Evolutionary conservation across 2,113 vertebrate species (phyloP).

Genomic region (Gobiocypris rarus): DNA sequence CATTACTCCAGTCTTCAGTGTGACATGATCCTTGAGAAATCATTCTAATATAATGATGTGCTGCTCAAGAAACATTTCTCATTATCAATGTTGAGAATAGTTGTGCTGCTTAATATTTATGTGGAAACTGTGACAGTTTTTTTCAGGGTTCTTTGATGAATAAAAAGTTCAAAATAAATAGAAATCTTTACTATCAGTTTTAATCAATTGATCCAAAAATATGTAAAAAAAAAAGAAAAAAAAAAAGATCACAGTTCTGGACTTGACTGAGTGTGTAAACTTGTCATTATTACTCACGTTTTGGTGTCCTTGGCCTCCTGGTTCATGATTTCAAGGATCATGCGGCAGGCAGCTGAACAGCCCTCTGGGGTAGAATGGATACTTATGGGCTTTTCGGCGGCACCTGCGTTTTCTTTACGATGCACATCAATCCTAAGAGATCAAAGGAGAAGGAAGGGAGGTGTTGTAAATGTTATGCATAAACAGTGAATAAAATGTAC

Average conservation of each 20-base stretch:
- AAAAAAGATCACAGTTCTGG: not conserved
- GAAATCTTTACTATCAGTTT: too few relatives aligned
- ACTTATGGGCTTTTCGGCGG: constrained; percentile 94
- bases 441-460: not conserved
- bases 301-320: constrained; percentile 98
- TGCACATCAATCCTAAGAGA: constrained; percentile 88
- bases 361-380: constrained; percentile 93
- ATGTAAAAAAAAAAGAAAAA: too few relatives aligned
- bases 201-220: too few relatives aligned
- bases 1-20: not conserved
- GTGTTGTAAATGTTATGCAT: not conserved
- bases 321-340: constrained; percentile 98
- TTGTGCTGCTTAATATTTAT: too few relatives aligned
- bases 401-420: constrained; percentile 92
- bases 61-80: too few relatives aligned
- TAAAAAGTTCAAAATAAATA: too few relatives aligned
- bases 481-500: not conserved
- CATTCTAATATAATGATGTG: not conserved
- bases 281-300: constrained; percentile 76
- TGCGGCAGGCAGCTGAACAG: constrained; percentile 89
- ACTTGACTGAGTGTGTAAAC: too few relatives aligned
- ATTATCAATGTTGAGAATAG: too few relatives aligned
- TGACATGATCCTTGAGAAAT: not conserved
- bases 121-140: too few relatives aligned
- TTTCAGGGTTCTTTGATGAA: too few relatives aligned